A percentile compares a stretch with the other conserved stretches of the same genome.
These are phyloP conservation scores for Diabrotica virgifera DNA, from an alignment of 1,140 invertebrate species.

Conservation along the genomic window DNA sequence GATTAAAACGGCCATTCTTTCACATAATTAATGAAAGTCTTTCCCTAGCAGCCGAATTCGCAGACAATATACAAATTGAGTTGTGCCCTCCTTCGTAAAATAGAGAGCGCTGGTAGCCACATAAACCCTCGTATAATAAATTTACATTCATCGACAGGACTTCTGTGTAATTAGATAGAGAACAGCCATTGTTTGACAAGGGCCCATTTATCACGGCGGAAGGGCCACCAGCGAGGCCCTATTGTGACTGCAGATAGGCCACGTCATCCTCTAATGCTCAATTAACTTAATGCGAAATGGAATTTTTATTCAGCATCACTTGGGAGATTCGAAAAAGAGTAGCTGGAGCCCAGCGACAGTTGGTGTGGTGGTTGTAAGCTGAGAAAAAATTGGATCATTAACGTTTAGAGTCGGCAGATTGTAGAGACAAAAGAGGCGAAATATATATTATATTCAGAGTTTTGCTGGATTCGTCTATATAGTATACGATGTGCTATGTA, in stretches of 20 bases:
- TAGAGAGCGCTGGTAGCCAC: background rate
- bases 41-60: background rate
- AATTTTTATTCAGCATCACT: background rate
- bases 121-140: constrained; percentile 1
- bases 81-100: background rate
- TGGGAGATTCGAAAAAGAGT: too few species aligned
- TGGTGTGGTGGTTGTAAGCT: too few species aligned
- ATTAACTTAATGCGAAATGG: background rate
- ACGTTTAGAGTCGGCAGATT: too few species aligned
- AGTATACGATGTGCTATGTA: too few species aligned
- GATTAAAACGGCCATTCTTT: background rate
- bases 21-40: background rate
- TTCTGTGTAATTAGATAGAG: constrained; percentile 2
- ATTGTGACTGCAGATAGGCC: constrained; percentile 1
- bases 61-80: background rate
- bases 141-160: constrained; percentile 1
- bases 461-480: too few species aligned
- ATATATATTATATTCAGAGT: too few species aligned
- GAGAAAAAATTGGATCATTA: too few species aligned
- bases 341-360: too few species aligned
- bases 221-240: background rate
- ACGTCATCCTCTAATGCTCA: constrained; percentile 1
- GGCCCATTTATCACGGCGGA: background rate
- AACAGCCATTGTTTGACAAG: constrained; percentile 2
- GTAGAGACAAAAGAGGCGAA: too few species aligned